phyloP scores from a whole-genome alignment of 1,140 invertebrate species.

The Drosophila ambigua region DNA sequence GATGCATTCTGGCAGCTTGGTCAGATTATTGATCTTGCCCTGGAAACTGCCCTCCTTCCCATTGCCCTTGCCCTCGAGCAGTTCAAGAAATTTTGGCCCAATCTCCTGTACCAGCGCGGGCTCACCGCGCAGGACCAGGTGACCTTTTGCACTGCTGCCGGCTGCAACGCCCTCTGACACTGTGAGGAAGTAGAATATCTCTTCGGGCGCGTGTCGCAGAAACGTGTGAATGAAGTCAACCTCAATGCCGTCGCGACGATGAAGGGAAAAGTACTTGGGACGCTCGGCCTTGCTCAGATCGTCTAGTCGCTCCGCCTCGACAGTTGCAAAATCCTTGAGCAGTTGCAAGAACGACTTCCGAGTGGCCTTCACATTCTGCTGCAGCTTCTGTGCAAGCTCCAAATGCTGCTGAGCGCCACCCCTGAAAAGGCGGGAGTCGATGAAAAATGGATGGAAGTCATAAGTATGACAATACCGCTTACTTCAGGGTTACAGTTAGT shows the following conservation, averaged over 20 bases:
- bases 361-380: slow-evolving; percentile 87
- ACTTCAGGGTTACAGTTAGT: slow-evolving; percentile 86
- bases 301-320: slow-evolving; percentile 87
- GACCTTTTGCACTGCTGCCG: slow-evolving; percentile 85
- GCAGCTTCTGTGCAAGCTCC: slow-evolving; percentile 89
- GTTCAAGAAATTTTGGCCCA: slow-evolving; percentile 85
- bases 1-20: slow-evolving; percentile 84
- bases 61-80: slow-evolving; percentile 88
- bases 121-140: slow-evolving; percentile 87
- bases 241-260: slow-evolving; percentile 89
- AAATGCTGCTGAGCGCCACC: slow-evolving; percentile 88
- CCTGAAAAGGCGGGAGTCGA: slow-evolving; percentile 82
- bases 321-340: slow-evolving; percentile 88
- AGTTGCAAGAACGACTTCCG: slow-evolving; percentile 88
- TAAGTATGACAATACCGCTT: background rate
- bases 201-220: slow-evolving; percentile 86
- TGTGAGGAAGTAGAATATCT: slow-evolving; percentile 87
- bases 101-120: slow-evolving; percentile 84
- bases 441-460: background rate
- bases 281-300: slow-evolving; percentile 74
- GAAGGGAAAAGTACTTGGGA: slow-evolving; percentile 86
- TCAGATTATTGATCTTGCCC: slow-evolving; percentile 86
- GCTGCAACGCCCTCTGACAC: slow-evolving; percentile 86
- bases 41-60: slow-evolving; percentile 86
- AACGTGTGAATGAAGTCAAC: slow-evolving; percentile 89